These are phyloP conservation scores for Porites evermanni DNA, from an alignment of 92 coral and sea anemone species.

Conservation along the genomic window DNA sequence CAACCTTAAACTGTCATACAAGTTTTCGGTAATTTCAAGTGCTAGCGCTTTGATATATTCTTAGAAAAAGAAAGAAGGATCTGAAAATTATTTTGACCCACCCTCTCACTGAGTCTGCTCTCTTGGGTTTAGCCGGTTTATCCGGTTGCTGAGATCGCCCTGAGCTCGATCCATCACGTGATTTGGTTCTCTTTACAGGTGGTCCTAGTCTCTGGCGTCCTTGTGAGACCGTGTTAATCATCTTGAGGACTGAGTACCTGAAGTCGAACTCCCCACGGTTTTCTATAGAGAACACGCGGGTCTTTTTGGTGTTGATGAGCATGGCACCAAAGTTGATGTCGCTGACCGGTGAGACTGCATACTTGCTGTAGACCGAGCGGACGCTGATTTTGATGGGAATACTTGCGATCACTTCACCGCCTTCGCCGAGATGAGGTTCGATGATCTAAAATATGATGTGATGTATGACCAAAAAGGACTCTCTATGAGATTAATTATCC, in stretches of 20 bases:
- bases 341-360: constrained; percentile 86
- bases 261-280: constrained; percentile 99
- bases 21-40: too few relatives aligned
- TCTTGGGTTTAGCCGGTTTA: constrained; percentile 85
- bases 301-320: constrained; percentile 92
- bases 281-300: constrained; percentile 87
- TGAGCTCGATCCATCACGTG: constrained; percentile 98
- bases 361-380: constrained; percentile 98
- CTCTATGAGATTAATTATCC: not conserved
- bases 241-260: constrained; percentile 96
- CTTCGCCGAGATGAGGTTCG: constrained; percentile 94
- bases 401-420: constrained; percentile 98
- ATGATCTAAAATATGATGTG: constrained; percentile 70
- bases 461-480: not conserved
- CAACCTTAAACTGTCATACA: too few relatives aligned
- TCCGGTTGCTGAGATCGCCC: constrained; percentile 92
- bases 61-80: not conserved
- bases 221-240: constrained; percentile 86
- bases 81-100: constrained; percentile 11
- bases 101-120: constrained; percentile 99
- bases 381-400: constrained; percentile 97
- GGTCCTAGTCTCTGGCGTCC: constrained; percentile 98
- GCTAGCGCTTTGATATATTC: too few relatives aligned
- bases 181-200: constrained; percentile 76
- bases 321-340: constrained; percentile 99